Base-by-base conservation (phyloP, 2,888 invertebrate species). In the Teleiodes luculella region DNA sequence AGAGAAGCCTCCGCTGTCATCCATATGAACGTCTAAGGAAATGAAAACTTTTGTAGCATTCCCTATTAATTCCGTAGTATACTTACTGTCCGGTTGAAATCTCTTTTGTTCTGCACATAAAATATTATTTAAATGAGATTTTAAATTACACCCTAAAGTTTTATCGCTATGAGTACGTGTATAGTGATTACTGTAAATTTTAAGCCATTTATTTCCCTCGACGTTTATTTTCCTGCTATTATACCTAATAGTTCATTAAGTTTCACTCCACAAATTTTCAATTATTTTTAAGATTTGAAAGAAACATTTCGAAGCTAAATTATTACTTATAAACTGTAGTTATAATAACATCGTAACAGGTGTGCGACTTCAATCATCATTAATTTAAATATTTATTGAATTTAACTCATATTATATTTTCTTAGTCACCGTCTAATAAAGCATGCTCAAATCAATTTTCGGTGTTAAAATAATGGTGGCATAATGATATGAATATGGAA, bases 401-500 rank as follows among this genome's bases (percentile, higher is more conserved):
- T 49, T 37, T 14, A 37, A n/a, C 11, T 10, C 35, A 49, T 37
- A 49, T 49, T 10, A 37, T 24, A 35, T 48, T 48, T 33, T 24
- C 16, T 46, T 30, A 46, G 10, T 46, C 46, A 46, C 20, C 31
- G 46, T 31, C 30, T 46, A 46, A 31, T 63, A 59, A 58, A 58
- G 48, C 33, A 28, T 49, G 62, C 65, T 72, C 73, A 74, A 74
- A 71, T 74, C 72, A 70, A 65, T 66, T 51, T 52, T 54, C 7
- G 41, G 47, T 66, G 53, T 62, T 68, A 52, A 56, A 43, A 56
- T 52, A 53, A 56, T 49, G 43, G 45, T 39, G 16, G 35, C 41
- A 73, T 70, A 67, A 68, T 73, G 65, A 63, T 68, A 72, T 77
- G 70, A 74, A 78, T 78, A 72, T 74, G 66, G 63, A 77, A 73